phyloP scores from a whole-genome alignment of 2,113 vertebrate species.

The Apus apus region DNA sequence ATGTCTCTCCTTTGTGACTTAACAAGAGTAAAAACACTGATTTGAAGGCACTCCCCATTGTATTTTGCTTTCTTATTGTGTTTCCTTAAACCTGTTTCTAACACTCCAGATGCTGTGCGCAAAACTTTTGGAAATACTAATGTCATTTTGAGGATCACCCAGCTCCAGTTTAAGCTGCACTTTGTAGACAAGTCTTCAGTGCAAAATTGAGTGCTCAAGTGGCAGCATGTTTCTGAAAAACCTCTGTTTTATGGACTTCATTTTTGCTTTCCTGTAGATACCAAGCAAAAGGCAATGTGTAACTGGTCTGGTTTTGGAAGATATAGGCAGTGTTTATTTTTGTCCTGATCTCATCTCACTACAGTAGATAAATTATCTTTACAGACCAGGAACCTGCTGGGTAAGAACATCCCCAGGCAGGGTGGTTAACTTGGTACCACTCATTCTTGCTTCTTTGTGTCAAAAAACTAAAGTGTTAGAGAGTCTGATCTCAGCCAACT shows the following conservation, averaged over 20 bases:
- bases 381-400: not conserved
- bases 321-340: not conserved
- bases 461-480: not conserved
- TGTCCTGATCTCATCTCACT: not conserved
- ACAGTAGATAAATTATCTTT: not conserved
- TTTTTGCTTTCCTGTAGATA: not conserved
- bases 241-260: not conserved
- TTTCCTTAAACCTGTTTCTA: not conserved
- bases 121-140: not conserved
- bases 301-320: not conserved
- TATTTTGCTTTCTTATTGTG: slow-evolving; percentile 18
- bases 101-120: not conserved
- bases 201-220: not conserved
- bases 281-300: not conserved
- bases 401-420: not conserved
- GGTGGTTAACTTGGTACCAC: not conserved
- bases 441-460: not conserved
- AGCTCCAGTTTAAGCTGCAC: not conserved
- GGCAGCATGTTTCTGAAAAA: not conserved
- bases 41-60: not conserved
- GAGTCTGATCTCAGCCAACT: not conserved
- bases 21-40: not conserved
- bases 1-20: not conserved
- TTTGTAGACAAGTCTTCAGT: not conserved
- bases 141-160: not conserved